Evolutionary conservation across 2,797 vertebrate genomes (phyloP).

Genomic region (Micropoecilia bifurca): DNA sequence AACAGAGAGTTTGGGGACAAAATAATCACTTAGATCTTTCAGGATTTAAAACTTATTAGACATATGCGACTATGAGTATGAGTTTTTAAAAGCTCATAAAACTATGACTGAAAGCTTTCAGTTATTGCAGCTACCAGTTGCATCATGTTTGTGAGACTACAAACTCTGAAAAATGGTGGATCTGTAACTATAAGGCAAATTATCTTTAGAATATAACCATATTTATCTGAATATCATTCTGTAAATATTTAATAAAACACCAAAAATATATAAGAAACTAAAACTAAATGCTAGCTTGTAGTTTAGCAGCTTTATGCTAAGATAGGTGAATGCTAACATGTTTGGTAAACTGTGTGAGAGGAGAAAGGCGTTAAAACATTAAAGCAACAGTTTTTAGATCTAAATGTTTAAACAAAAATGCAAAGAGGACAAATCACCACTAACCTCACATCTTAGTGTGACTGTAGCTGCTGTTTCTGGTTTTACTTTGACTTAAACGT

Average conservation of each 20-base stretch:
- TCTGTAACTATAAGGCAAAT: neutral
- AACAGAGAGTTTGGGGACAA: neutral
- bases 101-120: neutral
- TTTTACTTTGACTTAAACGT: neutral
- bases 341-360: neutral
- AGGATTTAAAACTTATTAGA: neutral
- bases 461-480: neutral
- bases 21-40: neutral
- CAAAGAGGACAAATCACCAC: neutral
- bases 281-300: neutral
- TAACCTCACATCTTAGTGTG: neutral
- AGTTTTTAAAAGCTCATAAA: neutral
- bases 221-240: neutral
- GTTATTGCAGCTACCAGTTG: neutral
- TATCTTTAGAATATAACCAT: neutral
- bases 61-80: no score
- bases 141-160: neutral
- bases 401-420: neutral
- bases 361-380: neutral
- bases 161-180: neutral
- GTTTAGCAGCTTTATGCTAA: neutral
- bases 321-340: neutral
- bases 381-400: neutral
- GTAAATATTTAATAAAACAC: neutral
- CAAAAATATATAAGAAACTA: neutral